Evolutionary conservation across 1,140 invertebrate species (phyloP).

Genomic region (Ceratina japonica): DNA sequence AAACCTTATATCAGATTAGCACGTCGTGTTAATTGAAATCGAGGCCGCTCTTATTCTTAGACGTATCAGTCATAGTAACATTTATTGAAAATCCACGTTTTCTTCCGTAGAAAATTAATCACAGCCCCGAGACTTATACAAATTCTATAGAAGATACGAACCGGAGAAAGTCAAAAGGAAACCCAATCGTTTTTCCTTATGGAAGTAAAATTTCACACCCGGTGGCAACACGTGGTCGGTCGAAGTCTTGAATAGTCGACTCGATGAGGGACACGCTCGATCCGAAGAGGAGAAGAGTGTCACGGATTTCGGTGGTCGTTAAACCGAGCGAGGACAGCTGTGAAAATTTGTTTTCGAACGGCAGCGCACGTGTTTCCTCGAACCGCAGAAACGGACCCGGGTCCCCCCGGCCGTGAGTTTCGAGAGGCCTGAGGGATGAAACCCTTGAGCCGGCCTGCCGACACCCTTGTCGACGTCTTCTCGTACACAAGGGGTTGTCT

Average conservation of each 20-base stretch:
- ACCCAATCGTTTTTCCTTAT: too few relatives aligned
- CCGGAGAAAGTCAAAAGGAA: too few relatives aligned
- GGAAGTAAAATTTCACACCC: too few relatives aligned
- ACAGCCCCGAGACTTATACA: too few relatives aligned
- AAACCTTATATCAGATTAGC: too few relatives aligned
- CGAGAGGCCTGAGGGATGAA: conserved; percentile 47
- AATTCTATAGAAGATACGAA: too few relatives aligned
- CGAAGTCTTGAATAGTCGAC: conserved; percentile 32
- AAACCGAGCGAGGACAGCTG: conserved; percentile 60
- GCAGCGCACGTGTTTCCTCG: neutral
- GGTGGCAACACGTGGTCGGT: conserved; percentile 17
- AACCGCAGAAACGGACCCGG: conserved; percentile 21
- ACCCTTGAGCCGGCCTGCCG: conserved; percentile 56
- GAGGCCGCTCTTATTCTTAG: too few relatives aligned
- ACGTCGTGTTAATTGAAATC: too few relatives aligned
- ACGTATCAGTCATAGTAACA: too few relatives aligned
- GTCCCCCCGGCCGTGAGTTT: conserved; percentile 34
- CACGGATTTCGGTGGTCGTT: conserved; percentile 39
- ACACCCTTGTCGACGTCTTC: conserved; percentile 58
- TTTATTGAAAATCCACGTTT: too few relatives aligned
- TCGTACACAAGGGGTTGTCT: conserved; percentile 46
- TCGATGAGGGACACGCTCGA: conserved; percentile 6
- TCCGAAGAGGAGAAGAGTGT: neutral
- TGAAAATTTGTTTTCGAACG: conserved; percentile 57
- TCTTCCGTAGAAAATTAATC: too few relatives aligned